phyloP scores from a whole-genome alignment of 2,797 vertebrate genomes.

The Arnoldichthys spilopterus region DNA sequence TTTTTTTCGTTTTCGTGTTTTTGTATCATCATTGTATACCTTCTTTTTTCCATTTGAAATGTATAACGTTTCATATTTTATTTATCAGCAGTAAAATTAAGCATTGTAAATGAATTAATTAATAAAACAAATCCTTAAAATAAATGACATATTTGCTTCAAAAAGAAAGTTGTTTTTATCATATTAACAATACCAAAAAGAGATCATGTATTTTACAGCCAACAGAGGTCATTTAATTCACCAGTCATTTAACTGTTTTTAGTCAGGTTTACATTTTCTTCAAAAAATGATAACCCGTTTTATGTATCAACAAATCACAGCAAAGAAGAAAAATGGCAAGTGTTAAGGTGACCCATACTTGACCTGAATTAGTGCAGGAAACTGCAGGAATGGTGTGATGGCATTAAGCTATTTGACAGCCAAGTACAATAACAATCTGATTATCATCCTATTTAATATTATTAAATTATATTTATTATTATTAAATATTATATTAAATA shows the following conservation, averaged over 20 bases:
- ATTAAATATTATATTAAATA: too few relatives aligned
- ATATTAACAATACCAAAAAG: slow-evolving; percentile 68
- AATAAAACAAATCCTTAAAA: too few relatives aligned
- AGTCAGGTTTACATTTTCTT: slow-evolving; percentile 49
- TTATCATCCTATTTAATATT: slow-evolving; percentile 37
- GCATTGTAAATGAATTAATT: too few relatives aligned
- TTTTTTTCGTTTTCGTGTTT: too few relatives aligned
- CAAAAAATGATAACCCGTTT: too few relatives aligned
- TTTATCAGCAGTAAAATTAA: too few relatives aligned
- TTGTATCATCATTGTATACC: too few relatives aligned
- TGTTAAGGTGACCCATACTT: slow-evolving; percentile 61
- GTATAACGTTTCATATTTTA: too few relatives aligned
- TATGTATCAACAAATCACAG: slow-evolving; percentile 33
- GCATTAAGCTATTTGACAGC: slow-evolving; percentile 74
- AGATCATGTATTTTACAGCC: slow-evolving; percentile 65
- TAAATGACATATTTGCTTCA: too few relatives aligned
- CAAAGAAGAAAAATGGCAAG: slow-evolving; percentile 56
- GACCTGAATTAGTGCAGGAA: slow-evolving; percentile 55
- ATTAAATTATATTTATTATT: too few relatives aligned
- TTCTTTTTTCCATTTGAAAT: too few relatives aligned
- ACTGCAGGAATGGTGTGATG: slow-evolving; percentile 72
- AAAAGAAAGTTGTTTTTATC: too few relatives aligned
- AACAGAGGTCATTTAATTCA: slow-evolving; percentile 64
- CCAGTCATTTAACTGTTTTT: slow-evolving; percentile 61
- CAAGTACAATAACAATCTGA: slow-evolving; percentile 57